Evolutionary conservation across 1,140 invertebrate genomes (phyloP).

Genomic region (Orchestia grillus): DNA sequence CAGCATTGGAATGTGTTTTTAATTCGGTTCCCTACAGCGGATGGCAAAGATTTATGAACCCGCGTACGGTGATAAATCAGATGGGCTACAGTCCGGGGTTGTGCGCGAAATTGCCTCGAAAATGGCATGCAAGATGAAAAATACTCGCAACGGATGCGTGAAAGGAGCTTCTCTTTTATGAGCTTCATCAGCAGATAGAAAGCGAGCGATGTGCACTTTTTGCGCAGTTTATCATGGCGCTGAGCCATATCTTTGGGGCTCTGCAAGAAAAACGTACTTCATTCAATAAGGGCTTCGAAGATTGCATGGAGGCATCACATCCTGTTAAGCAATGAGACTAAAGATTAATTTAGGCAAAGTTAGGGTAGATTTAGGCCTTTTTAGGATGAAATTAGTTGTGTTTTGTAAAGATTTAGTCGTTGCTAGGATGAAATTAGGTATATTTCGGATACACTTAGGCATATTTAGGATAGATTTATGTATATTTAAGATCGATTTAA

Average conservation of each 20-base stretch:
- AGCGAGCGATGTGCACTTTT: background rate
- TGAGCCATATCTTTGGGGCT: background rate
- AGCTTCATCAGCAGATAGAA: too few species aligned
- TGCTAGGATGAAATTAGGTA: too few species aligned
- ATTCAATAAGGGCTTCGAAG: too few species aligned
- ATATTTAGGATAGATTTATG: too few species aligned
- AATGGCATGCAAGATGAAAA: background rate
- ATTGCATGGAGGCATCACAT: too few species aligned
- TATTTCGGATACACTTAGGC: too few species aligned
- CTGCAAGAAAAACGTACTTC: background rate
- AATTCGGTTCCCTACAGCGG: background rate
- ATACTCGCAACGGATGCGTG: background rate
- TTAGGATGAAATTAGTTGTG: too few species aligned
- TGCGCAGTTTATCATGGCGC: background rate
- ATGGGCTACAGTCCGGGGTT: background rate
- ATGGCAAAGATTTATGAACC: constrained; percentile 37
- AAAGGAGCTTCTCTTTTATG: background rate
- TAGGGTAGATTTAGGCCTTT: too few species aligned
- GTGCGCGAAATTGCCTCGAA: background rate
- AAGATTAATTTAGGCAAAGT: too few species aligned
- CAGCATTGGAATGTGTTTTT: background rate
- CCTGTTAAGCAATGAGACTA: too few species aligned
- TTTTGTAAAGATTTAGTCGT: too few species aligned
- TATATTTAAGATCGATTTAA: too few species aligned
- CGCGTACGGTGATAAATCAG: constrained; percentile 7